These are phyloP conservation scores for Hyla sarda DNA, from an alignment of 2,113 vertebrate species.

Conservation along the genomic window DNA sequence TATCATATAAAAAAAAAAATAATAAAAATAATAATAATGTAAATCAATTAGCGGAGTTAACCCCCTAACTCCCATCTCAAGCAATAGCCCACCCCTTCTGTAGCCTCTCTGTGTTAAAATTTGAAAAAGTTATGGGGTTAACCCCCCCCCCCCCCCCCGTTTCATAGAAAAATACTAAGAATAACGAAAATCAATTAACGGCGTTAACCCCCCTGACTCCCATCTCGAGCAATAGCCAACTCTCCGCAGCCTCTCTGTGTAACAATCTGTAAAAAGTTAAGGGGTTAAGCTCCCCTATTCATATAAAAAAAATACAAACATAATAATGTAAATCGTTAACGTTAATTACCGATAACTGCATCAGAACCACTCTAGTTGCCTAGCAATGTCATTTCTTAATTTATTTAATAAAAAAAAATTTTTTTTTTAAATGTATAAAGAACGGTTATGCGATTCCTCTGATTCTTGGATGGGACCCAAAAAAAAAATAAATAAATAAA, in stretches of 20 bases:
- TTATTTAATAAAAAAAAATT: no score
- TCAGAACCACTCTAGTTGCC: slow-evolving; percentile 17
- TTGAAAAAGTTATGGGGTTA: not conserved
- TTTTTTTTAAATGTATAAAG: slow-evolving; percentile 24
- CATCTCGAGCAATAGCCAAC: no score
- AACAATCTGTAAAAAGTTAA: not conserved
- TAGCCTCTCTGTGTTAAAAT: no score
- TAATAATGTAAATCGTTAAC: no score
- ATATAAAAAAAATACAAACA: no score
- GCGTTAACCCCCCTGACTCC: not conserved
- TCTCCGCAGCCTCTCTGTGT: no score
- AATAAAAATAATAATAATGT: no score
- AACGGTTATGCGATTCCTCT: slow-evolving; percentile 6
- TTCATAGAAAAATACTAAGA: no score
- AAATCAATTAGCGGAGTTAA: not conserved
- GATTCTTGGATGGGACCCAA: slow-evolving; percentile 46
- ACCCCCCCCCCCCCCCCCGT: no score
- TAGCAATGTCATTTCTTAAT: slow-evolving; percentile 34
- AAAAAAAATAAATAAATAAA: not conserved
- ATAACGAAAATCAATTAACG: not conserved
- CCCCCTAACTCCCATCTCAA: no score
- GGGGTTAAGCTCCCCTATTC: not conserved
- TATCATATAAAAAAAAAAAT: no score
- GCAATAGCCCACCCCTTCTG: no score
- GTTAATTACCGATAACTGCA: slow-evolving; percentile 21